phyloP scores from a whole-genome alignment of 1,140 invertebrate species.

The Aphelenchoides fujianensis region DNA sequence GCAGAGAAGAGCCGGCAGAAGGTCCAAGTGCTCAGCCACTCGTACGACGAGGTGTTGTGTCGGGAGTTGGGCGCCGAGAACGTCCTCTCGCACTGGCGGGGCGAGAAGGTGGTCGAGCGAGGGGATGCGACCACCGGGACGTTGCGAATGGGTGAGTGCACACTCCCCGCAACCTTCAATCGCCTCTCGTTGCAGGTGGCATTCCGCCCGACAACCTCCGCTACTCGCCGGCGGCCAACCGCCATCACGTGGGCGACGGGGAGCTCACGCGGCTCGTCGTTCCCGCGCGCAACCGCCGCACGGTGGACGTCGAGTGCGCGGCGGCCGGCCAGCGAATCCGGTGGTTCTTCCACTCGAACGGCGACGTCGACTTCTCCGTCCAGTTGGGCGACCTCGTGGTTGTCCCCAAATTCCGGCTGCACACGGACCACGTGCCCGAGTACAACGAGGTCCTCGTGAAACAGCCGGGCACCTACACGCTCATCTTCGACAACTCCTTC shows the following conservation, averaged over 20 bases:
- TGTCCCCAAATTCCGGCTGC: constrained; percentile 13
- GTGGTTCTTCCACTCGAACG: constrained; percentile 24
- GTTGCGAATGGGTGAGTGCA: constrained; percentile 9
- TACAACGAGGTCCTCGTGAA: constrained; percentile 8
- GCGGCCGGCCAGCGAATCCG: constrained; percentile 9
- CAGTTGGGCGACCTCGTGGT: neutral
- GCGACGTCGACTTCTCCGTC: constrained; percentile 27
- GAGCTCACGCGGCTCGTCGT: constrained; percentile 21
- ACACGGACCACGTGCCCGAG: constrained; percentile 26
- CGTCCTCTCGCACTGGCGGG: constrained; percentile 16
- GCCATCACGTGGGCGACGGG: constrained; percentile 8
- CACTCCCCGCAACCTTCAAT: neutral
- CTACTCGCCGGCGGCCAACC: constrained; percentile 11
- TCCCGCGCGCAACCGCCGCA: constrained; percentile 15
- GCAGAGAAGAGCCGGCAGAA: constrained; percentile 26
- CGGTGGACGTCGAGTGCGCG: constrained; percentile 12
- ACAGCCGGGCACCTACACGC: constrained; percentile 8
- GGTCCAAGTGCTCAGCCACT: constrained; percentile 1
- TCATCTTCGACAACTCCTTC: constrained; percentile 31
- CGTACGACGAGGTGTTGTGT: constrained; percentile 18
- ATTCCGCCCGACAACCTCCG: constrained; percentile 5
- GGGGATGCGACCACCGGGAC: constrained; percentile 8
- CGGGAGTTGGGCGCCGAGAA: constrained; percentile 26
- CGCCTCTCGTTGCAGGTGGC: neutral
- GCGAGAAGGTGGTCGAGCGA: neutral